Conservation (phyloP, 2,888 invertebrate genomes). For the Trissonchulus sp. region DNA sequence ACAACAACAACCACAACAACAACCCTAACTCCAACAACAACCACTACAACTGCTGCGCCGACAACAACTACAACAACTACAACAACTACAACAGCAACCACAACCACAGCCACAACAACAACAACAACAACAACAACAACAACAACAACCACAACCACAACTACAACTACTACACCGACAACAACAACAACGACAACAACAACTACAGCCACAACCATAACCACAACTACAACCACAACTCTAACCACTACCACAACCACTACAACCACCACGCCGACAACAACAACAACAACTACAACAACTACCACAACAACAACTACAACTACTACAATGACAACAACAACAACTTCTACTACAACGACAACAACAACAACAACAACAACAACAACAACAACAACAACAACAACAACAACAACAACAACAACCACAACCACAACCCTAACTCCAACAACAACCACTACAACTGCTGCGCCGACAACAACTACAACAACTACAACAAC, state of each 20-base stretch:
- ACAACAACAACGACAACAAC: constrained; percentile 3
- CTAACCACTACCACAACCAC: too few relatives aligned
- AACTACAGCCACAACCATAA: not conserved
- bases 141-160: not conserved
- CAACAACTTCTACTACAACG: not conserved
- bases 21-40: too few relatives aligned
- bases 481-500: too few relatives aligned
- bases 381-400: constrained; percentile 18
- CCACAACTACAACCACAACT: too few relatives aligned
- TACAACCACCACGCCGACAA: not conserved
- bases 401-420: not conserved
- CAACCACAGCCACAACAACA: constrained; percentile 4
- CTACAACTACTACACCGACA: too few relatives aligned
- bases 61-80: not conserved
- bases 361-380: constrained; percentile 14
- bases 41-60: too few relatives aligned
- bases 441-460: not conserved
- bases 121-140: not conserved
- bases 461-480: too few relatives aligned
- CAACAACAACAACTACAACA: constrained; percentile 5
- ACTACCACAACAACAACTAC: not conserved
- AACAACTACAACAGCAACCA: not conserved
- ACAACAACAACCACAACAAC: not conserved
- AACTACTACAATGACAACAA: constrained; percentile 14
- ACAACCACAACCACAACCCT: not conserved